A percentile compares a stretch with the other conserved stretches of the same genome.
Conservation (phyloP, 2,888 invertebrate species). For the Spicauda simplicius region DNA sequence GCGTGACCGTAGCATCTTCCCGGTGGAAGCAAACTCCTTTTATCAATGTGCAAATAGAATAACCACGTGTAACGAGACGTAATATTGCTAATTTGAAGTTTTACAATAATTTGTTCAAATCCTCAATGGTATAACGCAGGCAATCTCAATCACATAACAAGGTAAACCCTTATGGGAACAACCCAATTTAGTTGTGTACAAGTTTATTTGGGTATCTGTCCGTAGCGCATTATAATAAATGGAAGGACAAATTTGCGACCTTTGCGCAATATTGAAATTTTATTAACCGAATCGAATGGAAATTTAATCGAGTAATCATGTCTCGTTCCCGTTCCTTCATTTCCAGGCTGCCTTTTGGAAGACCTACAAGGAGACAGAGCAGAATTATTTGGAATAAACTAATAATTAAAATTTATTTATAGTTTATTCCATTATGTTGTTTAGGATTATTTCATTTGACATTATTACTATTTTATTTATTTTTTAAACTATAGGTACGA, state of each 20-base stretch:
- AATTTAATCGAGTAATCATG: constrained; percentile 17
- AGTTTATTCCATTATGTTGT: too few relatives aligned
- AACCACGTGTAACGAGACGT: constrained; percentile 5
- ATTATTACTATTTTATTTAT: too few relatives aligned
- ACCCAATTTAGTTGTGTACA: constrained; percentile 79
- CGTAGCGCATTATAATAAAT: constrained; percentile 72
- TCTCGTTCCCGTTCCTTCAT: not conserved
- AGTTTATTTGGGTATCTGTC: constrained; percentile 78
- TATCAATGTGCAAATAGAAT: too few relatives aligned
- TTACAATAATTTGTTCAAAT: constrained; percentile 52
- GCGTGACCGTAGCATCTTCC: too few relatives aligned
- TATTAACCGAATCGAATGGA: constrained; percentile 43
- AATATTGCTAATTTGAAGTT: constrained; percentile 43
- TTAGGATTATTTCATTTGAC: too few relatives aligned
- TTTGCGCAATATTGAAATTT: constrained; percentile 70
- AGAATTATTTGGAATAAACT: too few relatives aligned
- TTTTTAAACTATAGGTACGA: too few relatives aligned
- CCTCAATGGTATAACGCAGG: constrained; percentile 61
- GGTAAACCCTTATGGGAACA: constrained; percentile 47
- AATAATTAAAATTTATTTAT: too few relatives aligned
- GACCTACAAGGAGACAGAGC: too few relatives aligned
- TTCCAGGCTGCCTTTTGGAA: not conserved
- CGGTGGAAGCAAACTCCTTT: too few relatives aligned
- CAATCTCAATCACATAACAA: constrained; percentile 55
- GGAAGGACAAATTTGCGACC: constrained; percentile 72